Evolutionary conservation across 1,140 invertebrate species (phyloP).

Genomic region (Zaprionus ghesquierei): DNA sequence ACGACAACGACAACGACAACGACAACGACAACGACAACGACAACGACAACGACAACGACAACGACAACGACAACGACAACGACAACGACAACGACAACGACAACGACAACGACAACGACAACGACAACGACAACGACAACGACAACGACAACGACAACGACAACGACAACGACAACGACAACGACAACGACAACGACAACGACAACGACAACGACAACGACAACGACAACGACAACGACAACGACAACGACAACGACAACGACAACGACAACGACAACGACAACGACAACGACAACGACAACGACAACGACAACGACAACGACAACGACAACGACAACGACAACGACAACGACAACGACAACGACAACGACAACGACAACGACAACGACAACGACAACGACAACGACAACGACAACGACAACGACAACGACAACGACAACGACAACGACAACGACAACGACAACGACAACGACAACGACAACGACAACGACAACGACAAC

Average conservation of each 20-base stretch:
- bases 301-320: constrained; percentile 18
- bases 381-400: constrained; percentile 17
- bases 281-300: constrained; percentile 19
- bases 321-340: constrained; percentile 18
- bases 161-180: constrained; percentile 19
- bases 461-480: constrained; percentile 16
- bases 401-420: constrained; percentile 19
- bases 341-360: constrained; percentile 16
- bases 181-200: constrained; percentile 18
- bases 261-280: constrained; percentile 17
- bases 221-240: constrained; percentile 16
- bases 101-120: constrained; percentile 16
- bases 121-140: constrained; percentile 19
- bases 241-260: constrained; percentile 19
- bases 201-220: constrained; percentile 18
- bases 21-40: constrained; percentile 17
- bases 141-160: constrained; percentile 17
- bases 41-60: constrained; percentile 19
- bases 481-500: constrained; percentile 19
- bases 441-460: constrained; percentile 18
- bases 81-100: constrained; percentile 18
- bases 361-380: constrained; percentile 19
- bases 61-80: constrained; percentile 18
- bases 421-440: constrained; percentile 18
- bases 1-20: constrained; percentile 19